A percentile compares a stretch with the other conserved stretches of the same genome.
phyloP scores from a whole-genome alignment of 2,797 vertebrate genomes.

The Dermochelys coriacea region DNA sequence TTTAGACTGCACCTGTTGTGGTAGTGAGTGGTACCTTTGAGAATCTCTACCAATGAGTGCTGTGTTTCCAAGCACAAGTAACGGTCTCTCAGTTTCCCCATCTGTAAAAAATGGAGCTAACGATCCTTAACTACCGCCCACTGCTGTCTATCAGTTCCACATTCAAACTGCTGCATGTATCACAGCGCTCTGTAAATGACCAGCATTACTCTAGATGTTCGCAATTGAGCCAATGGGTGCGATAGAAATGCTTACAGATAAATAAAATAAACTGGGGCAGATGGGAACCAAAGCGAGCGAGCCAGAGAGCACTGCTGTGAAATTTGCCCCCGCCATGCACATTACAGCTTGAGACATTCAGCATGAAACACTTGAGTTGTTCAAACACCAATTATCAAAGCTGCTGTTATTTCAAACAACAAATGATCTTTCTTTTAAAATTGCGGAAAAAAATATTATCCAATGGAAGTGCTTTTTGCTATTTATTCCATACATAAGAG shows the following conservation, averaged over 20 bases:
- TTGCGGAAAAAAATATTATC: background rate
- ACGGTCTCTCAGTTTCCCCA: background rate
- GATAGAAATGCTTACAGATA: background rate
- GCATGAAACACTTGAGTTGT: background rate
- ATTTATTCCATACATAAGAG: background rate
- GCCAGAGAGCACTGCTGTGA: background rate
- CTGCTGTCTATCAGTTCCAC: too few species aligned
- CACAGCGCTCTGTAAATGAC: background rate
- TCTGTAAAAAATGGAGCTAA: background rate
- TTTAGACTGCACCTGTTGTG: background rate
- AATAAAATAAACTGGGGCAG: rapidly evolving
- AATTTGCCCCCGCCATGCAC: background rate
- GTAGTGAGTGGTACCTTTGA: background rate
- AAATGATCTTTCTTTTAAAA: constrained; percentile 2
- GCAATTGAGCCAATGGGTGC: background rate
- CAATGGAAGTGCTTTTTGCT: background rate
- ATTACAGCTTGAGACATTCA: background rate
- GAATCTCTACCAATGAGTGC: background rate
- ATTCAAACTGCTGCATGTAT: background rate
- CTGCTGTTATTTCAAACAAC: background rate
- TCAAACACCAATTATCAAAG: constrained; percentile 15
- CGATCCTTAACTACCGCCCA: background rate
- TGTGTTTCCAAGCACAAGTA: background rate
- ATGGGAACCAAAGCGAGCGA: background rate
- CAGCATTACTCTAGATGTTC: background rate